phyloP scores from a whole-genome alignment of 2,113 vertebrate species.

The Chitala chitala region DNA sequence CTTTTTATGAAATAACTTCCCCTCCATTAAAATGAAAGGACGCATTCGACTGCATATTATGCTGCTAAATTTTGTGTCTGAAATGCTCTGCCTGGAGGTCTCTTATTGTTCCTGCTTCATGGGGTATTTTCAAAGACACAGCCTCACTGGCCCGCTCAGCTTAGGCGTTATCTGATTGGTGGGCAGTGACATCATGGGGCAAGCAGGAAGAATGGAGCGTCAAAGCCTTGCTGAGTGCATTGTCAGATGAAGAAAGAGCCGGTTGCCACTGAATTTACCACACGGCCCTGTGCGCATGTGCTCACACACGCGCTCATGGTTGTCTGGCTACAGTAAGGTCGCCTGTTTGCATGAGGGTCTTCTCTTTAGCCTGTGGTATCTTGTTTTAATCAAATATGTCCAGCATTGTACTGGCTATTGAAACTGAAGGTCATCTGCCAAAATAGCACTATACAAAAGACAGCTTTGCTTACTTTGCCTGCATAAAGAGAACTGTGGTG shows the following conservation, averaged over 20 bases:
- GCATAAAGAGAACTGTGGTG: no score
- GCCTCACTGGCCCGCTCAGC: slow-evolving; percentile 21
- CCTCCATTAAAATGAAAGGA: background rate
- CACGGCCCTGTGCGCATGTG: background rate
- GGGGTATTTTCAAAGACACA: background rate
- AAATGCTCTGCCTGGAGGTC: background rate
- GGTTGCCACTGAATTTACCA: background rate
- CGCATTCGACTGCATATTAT: background rate
- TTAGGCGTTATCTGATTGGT: slow-evolving; percentile 31
- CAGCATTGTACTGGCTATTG: no score
- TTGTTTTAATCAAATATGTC: no score
- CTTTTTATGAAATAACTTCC: background rate
- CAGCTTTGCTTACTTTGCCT: no score
- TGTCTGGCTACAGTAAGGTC: background rate
- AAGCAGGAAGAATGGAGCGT: slow-evolving; percentile 1
- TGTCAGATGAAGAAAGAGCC: slow-evolving; percentile 23
- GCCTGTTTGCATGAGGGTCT: background rate
- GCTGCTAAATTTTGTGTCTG: background rate
- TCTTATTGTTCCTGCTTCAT: slow-evolving; percentile 19
- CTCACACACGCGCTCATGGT: background rate
- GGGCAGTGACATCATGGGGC: slow-evolving; percentile 31
- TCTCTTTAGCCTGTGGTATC: no score
- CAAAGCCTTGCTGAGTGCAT: slow-evolving; percentile 17
- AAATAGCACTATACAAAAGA: no score
- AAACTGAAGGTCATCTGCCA: no score